phyloP scores from a whole-genome alignment of 2,113 vertebrate species.

The Hipposideros armiger region DNA sequence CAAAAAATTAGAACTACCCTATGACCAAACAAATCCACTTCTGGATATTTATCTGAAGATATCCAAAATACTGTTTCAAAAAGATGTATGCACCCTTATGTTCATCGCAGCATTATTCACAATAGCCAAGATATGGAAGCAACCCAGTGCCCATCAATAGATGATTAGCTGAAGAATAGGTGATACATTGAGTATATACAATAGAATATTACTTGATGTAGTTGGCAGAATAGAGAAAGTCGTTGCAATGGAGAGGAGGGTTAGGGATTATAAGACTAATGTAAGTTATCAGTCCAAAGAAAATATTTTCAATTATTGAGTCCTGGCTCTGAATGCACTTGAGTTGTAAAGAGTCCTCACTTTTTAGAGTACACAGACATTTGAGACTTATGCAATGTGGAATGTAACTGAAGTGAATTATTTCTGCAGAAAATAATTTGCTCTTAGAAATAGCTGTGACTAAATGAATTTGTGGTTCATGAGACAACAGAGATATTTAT shows the following conservation, averaged over 20 bases:
- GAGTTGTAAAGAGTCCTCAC: neutral
- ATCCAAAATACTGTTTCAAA: too few relatives aligned
- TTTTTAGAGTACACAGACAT: neutral
- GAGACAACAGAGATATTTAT: neutral
- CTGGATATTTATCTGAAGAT: too few relatives aligned
- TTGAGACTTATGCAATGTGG: neutral
- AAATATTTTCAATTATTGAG: neutral
- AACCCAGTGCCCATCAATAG: too few relatives aligned
- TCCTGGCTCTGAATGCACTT: neutral
- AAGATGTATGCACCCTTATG: too few relatives aligned
- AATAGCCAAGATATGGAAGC: too few relatives aligned
- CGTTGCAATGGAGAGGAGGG: neutral
- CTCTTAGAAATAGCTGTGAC: neutral
- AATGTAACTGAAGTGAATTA: neutral
- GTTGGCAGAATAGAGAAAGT: neutral
- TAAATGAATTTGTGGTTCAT: conserved; percentile 7
- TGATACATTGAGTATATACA: too few relatives aligned
- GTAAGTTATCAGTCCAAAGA: neutral
- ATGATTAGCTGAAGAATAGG: too few relatives aligned
- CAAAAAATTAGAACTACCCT: too few relatives aligned
- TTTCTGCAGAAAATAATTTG: conserved; percentile 7
- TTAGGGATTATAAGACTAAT: neutral
- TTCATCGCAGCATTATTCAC: too few relatives aligned
- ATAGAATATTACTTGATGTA: too few relatives aligned
- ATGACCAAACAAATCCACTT: too few relatives aligned